Evolutionary conservation across 2,113 vertebrate species (phyloP), one percentile per base, ranked within the genome.

Genomic region (Xiphophorus couchianus): DNA sequence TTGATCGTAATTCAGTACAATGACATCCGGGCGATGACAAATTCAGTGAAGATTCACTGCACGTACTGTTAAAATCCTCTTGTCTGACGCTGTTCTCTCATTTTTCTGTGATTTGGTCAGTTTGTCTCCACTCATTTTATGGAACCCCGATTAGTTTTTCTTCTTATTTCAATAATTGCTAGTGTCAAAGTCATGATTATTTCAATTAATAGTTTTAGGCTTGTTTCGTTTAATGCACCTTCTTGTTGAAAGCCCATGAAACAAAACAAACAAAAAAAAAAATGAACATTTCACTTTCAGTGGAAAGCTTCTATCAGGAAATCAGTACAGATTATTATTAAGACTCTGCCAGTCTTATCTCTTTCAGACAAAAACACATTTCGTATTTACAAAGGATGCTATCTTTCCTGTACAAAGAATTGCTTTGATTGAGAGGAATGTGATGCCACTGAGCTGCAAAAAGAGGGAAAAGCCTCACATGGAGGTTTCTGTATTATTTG

Each of bases 1-100:
- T 80, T 76, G 77, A 77, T 82, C 83, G 81, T 87, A 84, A 86
- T 86, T 82, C 77, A 80, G 64, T 64, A 73, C 78, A 86, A 77
- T 80, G 64, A 64, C 37, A 60, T 81, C 14, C 8, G 71, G 66
- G 8, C 66, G 67, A 85, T 87, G 82, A 85, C 67, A 81, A 78
- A 84, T 88, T 89, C 76, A 77, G 66, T 70, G 68, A 79, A 17
- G 66, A 75, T 91, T 30, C 66, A n/a, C 74, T 84, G 33, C 33
- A 69, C 0, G 31, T 74, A 42, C 27, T 42, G 70, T 42, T 13
- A 58, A 51, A 70, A 15, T 71, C 35, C 17, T 39, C 58, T 22
- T 30, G 3, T 48, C 35, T 44, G 11, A 17, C 8, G 11, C 14
- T 42, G 62, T 42, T 37, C 2, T 17, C 5, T 31, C 15, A 58